Percentiles rank a stretch among this genome's conserved stretches.
These are phyloP conservation scores for Quadroppia sp. DNA, from an alignment of 2,888 invertebrate genomes.

Conservation along the genomic window DNA sequence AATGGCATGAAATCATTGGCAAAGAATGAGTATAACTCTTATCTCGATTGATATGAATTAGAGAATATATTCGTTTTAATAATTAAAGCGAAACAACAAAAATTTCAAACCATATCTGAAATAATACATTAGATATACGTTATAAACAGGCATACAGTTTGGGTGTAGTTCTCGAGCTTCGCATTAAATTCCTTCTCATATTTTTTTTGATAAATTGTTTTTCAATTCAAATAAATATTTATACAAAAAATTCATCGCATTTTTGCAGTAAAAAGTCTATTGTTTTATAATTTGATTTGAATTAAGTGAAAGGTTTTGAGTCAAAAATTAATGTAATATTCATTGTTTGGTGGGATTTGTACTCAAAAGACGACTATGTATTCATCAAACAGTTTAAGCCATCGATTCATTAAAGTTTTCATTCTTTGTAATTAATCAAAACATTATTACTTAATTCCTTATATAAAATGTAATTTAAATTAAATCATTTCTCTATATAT, in stretches of 20 bases:
- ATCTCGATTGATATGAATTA: too few relatives aligned
- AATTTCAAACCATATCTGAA: too few relatives aligned
- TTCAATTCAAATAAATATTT: not conserved
- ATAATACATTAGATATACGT: too few relatives aligned
- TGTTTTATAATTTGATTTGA: not conserved
- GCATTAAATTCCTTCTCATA: not conserved
- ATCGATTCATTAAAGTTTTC: not conserved
- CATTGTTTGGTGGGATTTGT: not conserved
- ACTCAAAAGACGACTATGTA: not conserved
- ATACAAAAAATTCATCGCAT: not conserved
- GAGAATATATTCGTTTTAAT: too few relatives aligned
- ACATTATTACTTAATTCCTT: not conserved
- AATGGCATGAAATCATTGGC: too few relatives aligned
- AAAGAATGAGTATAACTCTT: too few relatives aligned
- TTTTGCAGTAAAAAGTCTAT: not conserved
- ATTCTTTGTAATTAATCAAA: slow-evolving; percentile 1
- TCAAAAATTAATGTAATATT: not conserved
- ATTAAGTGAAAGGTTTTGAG: not conserved
- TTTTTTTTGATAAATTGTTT: not conserved
- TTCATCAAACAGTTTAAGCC: not conserved
- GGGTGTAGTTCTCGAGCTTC: not conserved
- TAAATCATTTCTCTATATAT: not conserved
- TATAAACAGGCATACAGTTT: not conserved
- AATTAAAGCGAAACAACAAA: too few relatives aligned
- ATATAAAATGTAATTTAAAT: not conserved